Percentiles rank a stretch among this genome's conserved stretches.
These are phyloP conservation scores for Gisinianus flammeolus DNA, from an alignment of 2,888 invertebrate species.

Conservation along the genomic window DNA sequence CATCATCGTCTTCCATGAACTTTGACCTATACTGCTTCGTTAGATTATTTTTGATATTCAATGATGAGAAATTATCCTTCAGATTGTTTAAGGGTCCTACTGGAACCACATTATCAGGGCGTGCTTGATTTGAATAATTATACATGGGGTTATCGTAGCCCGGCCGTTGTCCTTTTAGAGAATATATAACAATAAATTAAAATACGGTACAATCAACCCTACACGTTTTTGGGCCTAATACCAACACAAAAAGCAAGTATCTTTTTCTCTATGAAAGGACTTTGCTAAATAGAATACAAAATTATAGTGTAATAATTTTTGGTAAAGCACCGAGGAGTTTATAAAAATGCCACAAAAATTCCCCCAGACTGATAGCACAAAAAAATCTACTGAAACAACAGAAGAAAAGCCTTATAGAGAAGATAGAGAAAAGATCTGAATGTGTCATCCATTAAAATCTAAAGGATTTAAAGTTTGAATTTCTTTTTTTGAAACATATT, in stretches of 20 bases:
- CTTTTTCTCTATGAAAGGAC: background rate
- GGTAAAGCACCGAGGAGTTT: background rate
- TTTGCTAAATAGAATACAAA: background rate
- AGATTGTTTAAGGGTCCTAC: conserved; percentile 63
- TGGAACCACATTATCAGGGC: conserved; percentile 61
- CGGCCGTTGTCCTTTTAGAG: conserved; percentile 70
- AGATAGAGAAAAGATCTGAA: background rate
- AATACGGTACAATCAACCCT: background rate
- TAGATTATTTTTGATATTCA: conserved; percentile 67
- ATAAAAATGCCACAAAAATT: conserved; percentile 8
- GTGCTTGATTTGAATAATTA: conserved; percentile 72
- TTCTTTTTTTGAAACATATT: too few species aligned
- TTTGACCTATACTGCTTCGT: conserved; percentile 67
- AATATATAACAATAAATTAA: conserved; percentile 24
- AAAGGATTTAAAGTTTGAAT: too few species aligned
- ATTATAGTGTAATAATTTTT: background rate
- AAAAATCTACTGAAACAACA: background rate
- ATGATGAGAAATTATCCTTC: conserved; percentile 51
- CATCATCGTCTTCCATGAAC: conserved; percentile 65
- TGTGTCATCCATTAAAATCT: too few species aligned
- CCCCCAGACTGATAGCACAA: conserved; percentile 13
- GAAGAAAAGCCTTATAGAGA: background rate
- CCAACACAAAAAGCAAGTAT: conserved; percentile 4
- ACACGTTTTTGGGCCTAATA: too few species aligned
- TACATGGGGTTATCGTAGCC: conserved; percentile 94